Evolutionary conservation across 2,113 vertebrate species (phyloP).

Genomic region (Daphoenositta chrysoptera): DNA sequence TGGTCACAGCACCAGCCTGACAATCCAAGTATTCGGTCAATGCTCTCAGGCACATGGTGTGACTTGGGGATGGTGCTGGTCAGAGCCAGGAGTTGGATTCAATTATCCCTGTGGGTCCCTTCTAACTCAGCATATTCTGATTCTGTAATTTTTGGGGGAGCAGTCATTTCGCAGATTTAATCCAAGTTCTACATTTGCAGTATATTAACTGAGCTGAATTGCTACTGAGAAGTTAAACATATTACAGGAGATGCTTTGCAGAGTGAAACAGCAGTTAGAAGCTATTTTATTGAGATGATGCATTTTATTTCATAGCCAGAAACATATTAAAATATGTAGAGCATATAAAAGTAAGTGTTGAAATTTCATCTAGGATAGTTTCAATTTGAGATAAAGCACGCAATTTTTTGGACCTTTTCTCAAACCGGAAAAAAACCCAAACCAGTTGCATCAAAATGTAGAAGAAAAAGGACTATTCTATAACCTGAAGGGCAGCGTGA

Average conservation of each 20-base stretch:
- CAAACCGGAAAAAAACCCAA: background rate
- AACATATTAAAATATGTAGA: slow-evolving; percentile 15
- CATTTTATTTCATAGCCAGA: slow-evolving; percentile 26
- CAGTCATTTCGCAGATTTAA: background rate
- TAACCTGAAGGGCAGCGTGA: background rate
- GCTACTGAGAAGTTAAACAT: slow-evolving; percentile 43
- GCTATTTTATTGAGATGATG: slow-evolving; percentile 25
- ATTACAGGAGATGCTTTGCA: slow-evolving; percentile 22
- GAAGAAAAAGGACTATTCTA: background rate
- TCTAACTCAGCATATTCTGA: background rate
- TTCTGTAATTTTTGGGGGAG: background rate
- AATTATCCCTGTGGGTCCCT: background rate
- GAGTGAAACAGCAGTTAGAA: slow-evolving; percentile 12
- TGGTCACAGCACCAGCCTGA: background rate
- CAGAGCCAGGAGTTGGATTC: background rate
- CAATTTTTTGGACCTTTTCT: background rate
- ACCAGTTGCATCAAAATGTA: background rate
- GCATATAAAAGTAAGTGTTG: slow-evolving; percentile 27
- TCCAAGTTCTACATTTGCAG: background rate
- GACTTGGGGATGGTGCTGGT: background rate
- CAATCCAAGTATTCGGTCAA: background rate
- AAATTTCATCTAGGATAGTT: slow-evolving; percentile 14
- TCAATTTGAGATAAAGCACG: slow-evolving; percentile 18
- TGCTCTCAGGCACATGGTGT: accelerated
- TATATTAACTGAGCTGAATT: slow-evolving; percentile 34